Conservation (phyloP, 1,140 invertebrate species). For the Caenorhabditis inopinata region DNA sequence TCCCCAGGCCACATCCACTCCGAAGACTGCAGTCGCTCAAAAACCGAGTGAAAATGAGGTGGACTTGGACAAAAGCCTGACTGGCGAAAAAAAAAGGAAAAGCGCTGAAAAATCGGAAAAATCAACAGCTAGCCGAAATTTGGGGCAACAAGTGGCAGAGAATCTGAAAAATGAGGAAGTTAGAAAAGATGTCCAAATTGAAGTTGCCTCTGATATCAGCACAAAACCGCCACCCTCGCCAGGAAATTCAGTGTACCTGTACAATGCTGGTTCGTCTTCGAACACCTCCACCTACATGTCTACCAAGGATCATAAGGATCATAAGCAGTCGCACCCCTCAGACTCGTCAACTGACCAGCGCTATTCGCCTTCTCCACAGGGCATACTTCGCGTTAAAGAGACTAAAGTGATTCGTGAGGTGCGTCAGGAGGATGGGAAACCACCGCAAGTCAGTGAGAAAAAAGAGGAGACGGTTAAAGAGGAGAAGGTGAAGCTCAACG, state of each 20-base stretch:
- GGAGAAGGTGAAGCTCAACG: background rate
- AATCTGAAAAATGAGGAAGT: background rate
- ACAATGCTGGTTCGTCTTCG: background rate
- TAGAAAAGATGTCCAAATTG: background rate
- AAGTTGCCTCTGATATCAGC: background rate
- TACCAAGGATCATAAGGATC: background rate
- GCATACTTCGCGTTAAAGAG: background rate
- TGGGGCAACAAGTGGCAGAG: background rate
- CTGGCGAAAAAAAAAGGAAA: too few relatives aligned
- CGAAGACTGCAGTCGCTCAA: background rate
- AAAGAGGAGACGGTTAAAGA: constrained; percentile 12
- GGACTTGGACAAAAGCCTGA: constrained; percentile 13
- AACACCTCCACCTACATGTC: background rate
- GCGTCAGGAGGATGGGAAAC: background rate
- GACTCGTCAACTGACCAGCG: too few relatives aligned
- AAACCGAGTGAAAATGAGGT: background rate
- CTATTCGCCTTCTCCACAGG: background rate
- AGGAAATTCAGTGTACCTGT: background rate
- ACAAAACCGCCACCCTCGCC: background rate
- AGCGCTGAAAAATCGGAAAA: too few relatives aligned
- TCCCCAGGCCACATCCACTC: background rate
- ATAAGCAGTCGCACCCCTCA: too few relatives aligned
- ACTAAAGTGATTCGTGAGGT: constrained; percentile 5
- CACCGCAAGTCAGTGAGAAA: background rate
- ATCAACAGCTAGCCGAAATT: too few relatives aligned